Conservation (phyloP, 1,140 invertebrate species). For the Araneus ventricosus region DNA sequence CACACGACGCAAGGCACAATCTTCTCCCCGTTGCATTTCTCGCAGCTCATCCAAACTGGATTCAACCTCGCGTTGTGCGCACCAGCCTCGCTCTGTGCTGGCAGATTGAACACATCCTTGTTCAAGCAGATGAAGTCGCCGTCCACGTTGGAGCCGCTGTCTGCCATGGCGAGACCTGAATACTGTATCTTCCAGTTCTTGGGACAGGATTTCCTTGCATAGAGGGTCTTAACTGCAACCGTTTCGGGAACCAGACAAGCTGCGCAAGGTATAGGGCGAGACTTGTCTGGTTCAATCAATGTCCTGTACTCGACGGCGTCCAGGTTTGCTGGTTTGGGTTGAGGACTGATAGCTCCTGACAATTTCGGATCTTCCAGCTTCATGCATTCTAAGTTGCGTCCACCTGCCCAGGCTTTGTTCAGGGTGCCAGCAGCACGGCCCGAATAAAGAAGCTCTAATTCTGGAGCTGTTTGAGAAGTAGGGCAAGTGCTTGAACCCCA, state of each 20-base stretch:
- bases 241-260: constrained; percentile 42
- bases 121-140: constrained; percentile 71
- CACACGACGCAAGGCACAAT: constrained; percentile 65
- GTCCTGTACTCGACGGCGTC: constrained; percentile 40
- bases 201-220: constrained; percentile 37
- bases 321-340: constrained; percentile 40
- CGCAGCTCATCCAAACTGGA: constrained; percentile 69
- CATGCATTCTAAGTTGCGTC: constrained; percentile 51
- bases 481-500: constrained; percentile 51
- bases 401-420: constrained; percentile 52
- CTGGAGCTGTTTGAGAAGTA: no score
- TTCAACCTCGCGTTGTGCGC: constrained; percentile 4
- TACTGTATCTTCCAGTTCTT: constrained; percentile 61
- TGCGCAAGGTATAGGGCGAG: constrained; percentile 27
- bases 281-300: constrained; percentile 48
- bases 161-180: constrained; percentile 45
- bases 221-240: constrained; percentile 28
- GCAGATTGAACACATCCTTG: constrained; percentile 1
- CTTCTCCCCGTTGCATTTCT: constrained; percentile 43
- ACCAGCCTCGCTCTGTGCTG: neutral
- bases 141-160: constrained; percentile 53
- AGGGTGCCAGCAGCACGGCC: constrained; percentile 29
- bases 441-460: neutral
- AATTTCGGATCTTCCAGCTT: neutral
- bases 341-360: neutral